Conservation (phyloP, 1,140 invertebrate genomes). For the Zaprionus capensis region DNA sequence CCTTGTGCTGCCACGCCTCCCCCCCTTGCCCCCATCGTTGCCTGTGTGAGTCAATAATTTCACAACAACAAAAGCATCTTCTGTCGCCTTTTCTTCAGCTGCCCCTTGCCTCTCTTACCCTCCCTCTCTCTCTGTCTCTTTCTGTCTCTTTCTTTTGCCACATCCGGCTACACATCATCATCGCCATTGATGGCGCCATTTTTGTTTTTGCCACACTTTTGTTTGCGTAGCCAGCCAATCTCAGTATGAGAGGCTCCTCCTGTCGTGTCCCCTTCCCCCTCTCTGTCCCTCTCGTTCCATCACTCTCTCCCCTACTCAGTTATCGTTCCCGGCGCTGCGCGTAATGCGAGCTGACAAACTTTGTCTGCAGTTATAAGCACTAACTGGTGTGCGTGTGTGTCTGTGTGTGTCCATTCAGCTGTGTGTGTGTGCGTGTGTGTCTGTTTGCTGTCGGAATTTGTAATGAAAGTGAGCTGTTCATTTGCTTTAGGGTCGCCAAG, state of each 20-base stretch:
- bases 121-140: not conserved
- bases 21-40: not conserved
- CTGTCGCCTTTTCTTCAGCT: constrained; percentile 1
- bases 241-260: constrained; percentile 15
- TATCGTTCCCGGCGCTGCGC: constrained; percentile 36
- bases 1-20: not conserved
- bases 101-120: not conserved
- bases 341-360: constrained; percentile 79
- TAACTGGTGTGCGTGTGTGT: constrained; percentile 29
- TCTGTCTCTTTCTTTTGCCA: constrained; percentile 5
- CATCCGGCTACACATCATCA: constrained; percentile 50
- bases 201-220: constrained; percentile 61
- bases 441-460: constrained; percentile 79
- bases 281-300: not conserved
- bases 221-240: constrained; percentile 59
- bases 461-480: constrained; percentile 82
- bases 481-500: constrained; percentile 78
- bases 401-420: constrained; percentile 42
- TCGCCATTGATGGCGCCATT: constrained; percentile 76
- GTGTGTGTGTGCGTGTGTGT: constrained; percentile 55
- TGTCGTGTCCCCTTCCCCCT: not conserved
- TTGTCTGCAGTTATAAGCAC: constrained; percentile 57
- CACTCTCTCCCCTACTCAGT: not conserved
- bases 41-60: constrained; percentile 8
- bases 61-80: constrained; percentile 5